Evolutionary conservation across 2,113 vertebrate species (phyloP), one percentile per base, ranked within the genome.

Genomic region (Pipra filicauda): DNA sequence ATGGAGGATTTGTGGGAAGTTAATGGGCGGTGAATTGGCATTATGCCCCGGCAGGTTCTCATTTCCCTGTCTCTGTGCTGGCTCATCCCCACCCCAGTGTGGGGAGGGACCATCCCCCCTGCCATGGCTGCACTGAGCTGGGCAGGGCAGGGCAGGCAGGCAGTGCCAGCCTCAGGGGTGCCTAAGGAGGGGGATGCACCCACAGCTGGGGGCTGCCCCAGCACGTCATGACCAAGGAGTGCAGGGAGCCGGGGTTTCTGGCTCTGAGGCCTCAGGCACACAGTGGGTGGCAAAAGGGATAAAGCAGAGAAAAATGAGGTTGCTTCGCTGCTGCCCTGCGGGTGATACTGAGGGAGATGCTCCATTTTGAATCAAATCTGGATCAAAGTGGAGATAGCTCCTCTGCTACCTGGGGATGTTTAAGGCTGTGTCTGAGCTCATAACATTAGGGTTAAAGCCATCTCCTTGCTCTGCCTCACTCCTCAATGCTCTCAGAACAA

Each of bases 391-490:
- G 85, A 91, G 91, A 86, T 80, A 79, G 76, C 59, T 96, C 49
- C 90, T 93, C 79, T 96, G 94, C 85, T 91, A 75, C 75, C 64
- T 41, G 44, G 95, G 94, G 92, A 90, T 79, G 37, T 75, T 23
- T 30, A 81, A 91, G 39, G 77, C 78, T 85, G 57, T 76, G 67
- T 41, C 82, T 93, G 82, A 93, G 64, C 88, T 95, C 79, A 37
- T 88, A 91, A 85, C 0, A 0, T n/a, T 61, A 92, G 86, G 87
- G 74, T 88, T 82, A 89, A 39, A 88, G 67, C 73, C 58, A 31
- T 31, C 43, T 91, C 30, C 76, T 85, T 87, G 81, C 78, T 92
- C 64, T 65, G 44, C 58, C 85, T 83, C 3, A 2, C 37, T 88
- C 30, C 6, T 62, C 55, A 48, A 0, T 31, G 82, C 28, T 84